These are phyloP conservation scores for Catharus ustulatus DNA, from an alignment of 2,797 vertebrate species.

Conservation along the genomic window DNA sequence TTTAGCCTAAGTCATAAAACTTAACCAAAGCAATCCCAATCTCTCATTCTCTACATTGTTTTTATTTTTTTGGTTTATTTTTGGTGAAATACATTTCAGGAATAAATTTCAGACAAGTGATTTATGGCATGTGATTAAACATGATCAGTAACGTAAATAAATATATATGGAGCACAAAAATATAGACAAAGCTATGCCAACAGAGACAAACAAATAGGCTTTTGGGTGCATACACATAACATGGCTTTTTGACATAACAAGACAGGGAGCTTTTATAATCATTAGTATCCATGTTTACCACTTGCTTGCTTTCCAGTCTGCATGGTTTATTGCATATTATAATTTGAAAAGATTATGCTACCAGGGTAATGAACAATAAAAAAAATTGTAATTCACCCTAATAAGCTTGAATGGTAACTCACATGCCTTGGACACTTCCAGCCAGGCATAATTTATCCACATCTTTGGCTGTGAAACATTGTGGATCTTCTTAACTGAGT, in stretches of 20 bases:
- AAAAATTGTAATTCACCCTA: slow-evolving; percentile 74
- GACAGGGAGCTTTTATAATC: not conserved
- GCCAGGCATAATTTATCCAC: slow-evolving; percentile 79
- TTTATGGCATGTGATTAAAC: slow-evolving; percentile 57
- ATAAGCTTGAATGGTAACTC: slow-evolving; percentile 75
- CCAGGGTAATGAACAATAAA: slow-evolving; percentile 72
- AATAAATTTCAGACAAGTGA: slow-evolving; percentile 47
- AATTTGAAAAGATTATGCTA: slow-evolving; percentile 71
- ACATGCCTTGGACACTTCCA: slow-evolving; percentile 74
- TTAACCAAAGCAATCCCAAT: slow-evolving; percentile 36
- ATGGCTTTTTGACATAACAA: not conserved
- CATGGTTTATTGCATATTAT: slow-evolving; percentile 55
- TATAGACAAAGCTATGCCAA: slow-evolving; percentile 3
- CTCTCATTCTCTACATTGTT: not conserved
- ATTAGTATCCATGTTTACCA: slow-evolving; percentile 30
- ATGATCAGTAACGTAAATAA: slow-evolving; percentile 23
- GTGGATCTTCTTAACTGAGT: slow-evolving; percentile 80
- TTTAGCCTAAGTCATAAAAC: slow-evolving; percentile 33
- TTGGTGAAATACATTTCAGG: slow-evolving; percentile 28
- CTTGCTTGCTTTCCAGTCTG: slow-evolving; percentile 31
- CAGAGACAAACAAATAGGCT: not conserved
- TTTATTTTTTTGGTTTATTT: no score
- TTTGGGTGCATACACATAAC: not conserved
- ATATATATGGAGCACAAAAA: slow-evolving; percentile 36
- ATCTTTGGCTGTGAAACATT: slow-evolving; percentile 79